A percentile compares a stretch with the other conserved stretches of the same genome.
These are phyloP conservation scores for Felis chaus DNA, from an alignment of 2,113 vertebrate species.

Conservation along the genomic window DNA sequence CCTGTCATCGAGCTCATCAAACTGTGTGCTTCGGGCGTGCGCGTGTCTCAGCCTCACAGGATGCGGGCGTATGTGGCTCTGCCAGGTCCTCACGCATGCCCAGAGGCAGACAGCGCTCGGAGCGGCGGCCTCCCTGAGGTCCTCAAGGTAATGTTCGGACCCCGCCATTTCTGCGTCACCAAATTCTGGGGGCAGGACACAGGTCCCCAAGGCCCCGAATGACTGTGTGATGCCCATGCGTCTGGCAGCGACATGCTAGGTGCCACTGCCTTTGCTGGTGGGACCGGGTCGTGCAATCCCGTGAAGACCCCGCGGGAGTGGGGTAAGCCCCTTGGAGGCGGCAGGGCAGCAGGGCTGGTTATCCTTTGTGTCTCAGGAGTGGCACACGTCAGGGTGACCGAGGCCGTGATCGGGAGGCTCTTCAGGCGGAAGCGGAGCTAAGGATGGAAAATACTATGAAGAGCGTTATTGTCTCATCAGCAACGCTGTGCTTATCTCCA, in stretches of 20 bases:
- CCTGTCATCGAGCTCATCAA: not conserved
- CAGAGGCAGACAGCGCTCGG: not conserved
- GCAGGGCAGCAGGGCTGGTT: not conserved
- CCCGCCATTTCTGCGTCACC: not conserved
- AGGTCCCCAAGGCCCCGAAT: no score
- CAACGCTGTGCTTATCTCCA: not conserved
- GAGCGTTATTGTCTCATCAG: not conserved
- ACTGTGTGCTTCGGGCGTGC: accelerated
- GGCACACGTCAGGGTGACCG: not conserved
- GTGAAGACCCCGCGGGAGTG: not conserved
- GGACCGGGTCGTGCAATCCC: not conserved
- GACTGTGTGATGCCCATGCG: accelerated
- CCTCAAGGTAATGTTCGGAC: accelerated
- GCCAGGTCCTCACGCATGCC: not conserved
- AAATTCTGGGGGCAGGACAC: not conserved
- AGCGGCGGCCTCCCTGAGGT: accelerated
- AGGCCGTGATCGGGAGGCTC: not conserved
- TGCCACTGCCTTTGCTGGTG: accelerated
- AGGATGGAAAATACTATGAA: slow-evolving; percentile 45
- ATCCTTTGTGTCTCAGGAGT: not conserved
- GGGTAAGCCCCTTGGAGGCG: not conserved
- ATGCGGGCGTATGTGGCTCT: accelerated
- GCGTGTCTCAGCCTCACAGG: accelerated
- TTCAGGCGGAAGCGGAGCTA: not conserved
- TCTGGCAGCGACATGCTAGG: accelerated